A percentile compares a stretch with the other conserved stretches of the same genome.
Evolutionary conservation across 2,113 vertebrate genomes (phyloP).

Genomic region (Porphyrio hochstetteri): DNA sequence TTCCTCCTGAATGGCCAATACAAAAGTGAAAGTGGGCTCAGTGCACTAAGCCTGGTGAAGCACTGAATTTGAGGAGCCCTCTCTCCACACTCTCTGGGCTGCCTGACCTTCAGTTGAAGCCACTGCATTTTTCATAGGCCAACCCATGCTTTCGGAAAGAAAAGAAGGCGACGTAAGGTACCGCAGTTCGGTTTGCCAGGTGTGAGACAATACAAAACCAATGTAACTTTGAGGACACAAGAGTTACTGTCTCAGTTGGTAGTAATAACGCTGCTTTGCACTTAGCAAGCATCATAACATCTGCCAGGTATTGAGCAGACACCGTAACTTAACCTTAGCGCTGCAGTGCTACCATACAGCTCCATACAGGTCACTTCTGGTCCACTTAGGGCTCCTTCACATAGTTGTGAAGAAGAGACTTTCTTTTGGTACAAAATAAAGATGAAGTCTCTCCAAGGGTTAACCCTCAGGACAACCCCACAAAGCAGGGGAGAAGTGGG

Average conservation of each 20-base stretch:
- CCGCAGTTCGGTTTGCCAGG: background rate
- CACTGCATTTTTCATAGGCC: slow-evolving; percentile 21
- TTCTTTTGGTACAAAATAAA: background rate
- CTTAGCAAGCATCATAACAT: background rate
- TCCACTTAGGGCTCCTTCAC: background rate
- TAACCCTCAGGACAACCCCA: background rate
- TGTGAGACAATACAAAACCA: slow-evolving; percentile 18
- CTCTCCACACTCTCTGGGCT: slow-evolving; percentile 28
- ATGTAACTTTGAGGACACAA: background rate
- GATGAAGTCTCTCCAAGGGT: background rate
- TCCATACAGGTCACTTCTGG: background rate
- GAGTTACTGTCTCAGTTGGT: background rate
- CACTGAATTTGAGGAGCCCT: background rate
- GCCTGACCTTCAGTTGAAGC: slow-evolving; percentile 54
- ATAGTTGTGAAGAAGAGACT: background rate
- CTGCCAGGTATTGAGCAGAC: background rate
- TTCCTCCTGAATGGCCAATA: background rate
- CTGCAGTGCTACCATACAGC: background rate
- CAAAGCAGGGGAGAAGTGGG: background rate
- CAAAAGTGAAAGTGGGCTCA: slow-evolving; percentile 27
- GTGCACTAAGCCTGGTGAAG: slow-evolving; percentile 2
- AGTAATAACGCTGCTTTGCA: background rate
- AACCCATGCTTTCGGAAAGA: background rate
- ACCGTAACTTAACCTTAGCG: background rate
- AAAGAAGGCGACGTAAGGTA: background rate